Conservation (phyloP, 2,888 invertebrate genomes). For the Melanostoma scalare region DNA sequence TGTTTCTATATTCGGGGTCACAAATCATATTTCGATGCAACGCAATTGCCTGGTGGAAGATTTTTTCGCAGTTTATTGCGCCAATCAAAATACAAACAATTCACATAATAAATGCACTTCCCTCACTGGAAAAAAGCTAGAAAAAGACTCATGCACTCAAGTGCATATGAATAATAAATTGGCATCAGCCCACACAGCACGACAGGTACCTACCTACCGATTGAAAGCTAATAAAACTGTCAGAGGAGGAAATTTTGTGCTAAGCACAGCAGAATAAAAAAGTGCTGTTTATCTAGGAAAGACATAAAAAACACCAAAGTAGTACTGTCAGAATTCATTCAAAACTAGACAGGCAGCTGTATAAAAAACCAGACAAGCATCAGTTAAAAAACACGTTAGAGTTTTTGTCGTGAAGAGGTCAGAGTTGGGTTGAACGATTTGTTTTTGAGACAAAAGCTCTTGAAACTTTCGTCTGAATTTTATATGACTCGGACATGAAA, state of each 20-base stretch:
- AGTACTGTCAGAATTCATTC: no score
- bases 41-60: constrained; percentile 35
- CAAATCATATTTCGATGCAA: constrained; percentile 30
- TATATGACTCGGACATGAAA: no score
- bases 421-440: no score
- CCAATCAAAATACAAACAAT: constrained; percentile 69
- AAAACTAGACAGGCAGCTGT: no score
- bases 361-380: no score
- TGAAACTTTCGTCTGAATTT: no score
- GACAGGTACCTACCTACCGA: constrained; percentile 37
- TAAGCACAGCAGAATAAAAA: no score
- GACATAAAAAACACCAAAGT: no score
- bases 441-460: no score
- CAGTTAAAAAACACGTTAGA: no score
- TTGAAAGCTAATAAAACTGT: constrained; percentile 64
- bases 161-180: constrained; percentile 37
- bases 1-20: constrained; percentile 45
- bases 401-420: no score
- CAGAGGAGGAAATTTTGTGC: constrained; percentile 25
- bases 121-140: constrained; percentile 5
- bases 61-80: constrained; percentile 28
- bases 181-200: constrained; percentile 56
- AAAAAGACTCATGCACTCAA: neutral
- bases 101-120: constrained; percentile 44
- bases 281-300: no score